phyloP scores from a whole-genome alignment of 1,140 invertebrate species.

The Polypedilum vanderplanki region DNA sequence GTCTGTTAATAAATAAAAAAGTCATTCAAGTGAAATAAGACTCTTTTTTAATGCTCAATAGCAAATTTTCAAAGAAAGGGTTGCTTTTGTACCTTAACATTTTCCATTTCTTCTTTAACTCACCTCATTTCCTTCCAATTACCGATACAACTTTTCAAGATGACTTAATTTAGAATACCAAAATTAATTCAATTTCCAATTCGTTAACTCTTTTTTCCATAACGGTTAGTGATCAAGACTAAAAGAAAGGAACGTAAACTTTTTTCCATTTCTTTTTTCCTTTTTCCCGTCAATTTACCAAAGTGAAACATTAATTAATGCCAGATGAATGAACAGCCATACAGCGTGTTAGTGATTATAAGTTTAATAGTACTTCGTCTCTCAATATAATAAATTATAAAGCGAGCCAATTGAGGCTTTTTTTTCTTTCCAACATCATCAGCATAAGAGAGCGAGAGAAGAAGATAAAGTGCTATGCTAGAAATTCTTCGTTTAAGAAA shows the following conservation, averaged over 20 bases:
- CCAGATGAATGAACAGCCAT: slow-evolving; percentile 8
- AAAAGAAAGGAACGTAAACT: not conserved
- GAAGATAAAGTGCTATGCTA: not conserved
- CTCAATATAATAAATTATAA: slow-evolving; percentile 9
- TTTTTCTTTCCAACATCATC: not conserved
- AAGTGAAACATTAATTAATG: slow-evolving; percentile 27
- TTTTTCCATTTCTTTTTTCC: not conserved
- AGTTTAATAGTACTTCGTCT: not conserved
- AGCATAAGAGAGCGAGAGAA: not conserved
- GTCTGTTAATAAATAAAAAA: no score
- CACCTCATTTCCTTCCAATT: not conserved
- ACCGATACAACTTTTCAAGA: slow-evolving; percentile 12
- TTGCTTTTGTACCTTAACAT: no score
- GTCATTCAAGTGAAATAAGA: no score
- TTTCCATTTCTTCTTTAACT: no score
- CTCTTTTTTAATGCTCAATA: no score
- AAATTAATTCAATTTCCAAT: slow-evolving; percentile 20
- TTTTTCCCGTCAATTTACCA: not conserved
- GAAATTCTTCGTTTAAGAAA: not conserved
- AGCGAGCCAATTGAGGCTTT: not conserved
- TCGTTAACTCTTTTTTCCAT: slow-evolving; percentile 3
- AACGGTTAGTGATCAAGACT: no score
- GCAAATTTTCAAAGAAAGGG: no score
- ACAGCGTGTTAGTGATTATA: slow-evolving; percentile 6
- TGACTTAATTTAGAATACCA: slow-evolving; percentile 19